Conservation (phyloP, 1,140 invertebrate genomes). For the Scaptomyza graminum region DNA sequence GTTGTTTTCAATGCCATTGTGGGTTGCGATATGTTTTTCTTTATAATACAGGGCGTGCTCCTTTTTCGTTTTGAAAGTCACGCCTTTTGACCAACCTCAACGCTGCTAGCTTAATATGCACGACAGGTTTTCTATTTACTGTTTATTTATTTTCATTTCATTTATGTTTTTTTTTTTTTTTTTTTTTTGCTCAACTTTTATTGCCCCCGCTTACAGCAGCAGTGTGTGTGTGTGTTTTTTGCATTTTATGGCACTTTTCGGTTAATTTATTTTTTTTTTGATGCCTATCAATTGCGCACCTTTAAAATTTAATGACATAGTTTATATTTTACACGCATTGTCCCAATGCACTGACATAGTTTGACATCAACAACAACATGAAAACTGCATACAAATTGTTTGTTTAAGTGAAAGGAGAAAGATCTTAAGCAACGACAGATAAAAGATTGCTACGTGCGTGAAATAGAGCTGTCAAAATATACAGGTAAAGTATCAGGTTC, state of each 20-base stretch:
- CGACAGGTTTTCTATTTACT: slow-evolving; percentile 46
- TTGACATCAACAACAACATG: slow-evolving; percentile 24
- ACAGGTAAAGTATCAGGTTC: too few relatives aligned
- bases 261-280: background rate
- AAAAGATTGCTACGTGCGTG: background rate
- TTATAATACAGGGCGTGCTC: background rate
- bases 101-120: slow-evolving; percentile 60
- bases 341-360: slow-evolving; percentile 65
- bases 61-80: slow-evolving; percentile 48
- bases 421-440: background rate
- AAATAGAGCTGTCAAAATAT: background rate
- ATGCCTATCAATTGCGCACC: slow-evolving; percentile 47
- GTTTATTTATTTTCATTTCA: slow-evolving; percentile 43
- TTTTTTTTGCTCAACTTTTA: slow-evolving; percentile 45
- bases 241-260: slow-evolving; percentile 61
- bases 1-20: slow-evolving; percentile 57
- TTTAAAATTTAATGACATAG: slow-evolving; percentile 43
- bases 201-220: slow-evolving; percentile 1
- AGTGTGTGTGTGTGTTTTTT: slow-evolving; percentile 61
- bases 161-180: slow-evolving; percentile 42
- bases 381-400: slow-evolving; percentile 66
- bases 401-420: slow-evolving; percentile 36
- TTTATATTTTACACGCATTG: slow-evolving; percentile 58
- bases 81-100: slow-evolving; percentile 73
- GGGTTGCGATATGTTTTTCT: slow-evolving; percentile 17